phyloP scores from a whole-genome alignment of 1,140 invertebrate genomes.

The Hyles vespertilio region DNA sequence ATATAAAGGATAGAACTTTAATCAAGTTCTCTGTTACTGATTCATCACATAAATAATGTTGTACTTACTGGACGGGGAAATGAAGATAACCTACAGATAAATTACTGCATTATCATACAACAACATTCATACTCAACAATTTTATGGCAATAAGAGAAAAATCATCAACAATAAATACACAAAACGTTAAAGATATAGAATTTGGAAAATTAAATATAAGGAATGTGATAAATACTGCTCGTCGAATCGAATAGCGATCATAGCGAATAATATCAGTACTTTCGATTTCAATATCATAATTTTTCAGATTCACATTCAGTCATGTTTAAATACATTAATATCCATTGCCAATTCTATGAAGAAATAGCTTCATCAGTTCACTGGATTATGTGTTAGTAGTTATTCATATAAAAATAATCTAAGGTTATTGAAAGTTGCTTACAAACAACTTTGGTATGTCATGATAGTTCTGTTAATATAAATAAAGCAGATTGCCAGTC shows the following conservation, averaged over 20 bases:
- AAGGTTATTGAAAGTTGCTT: slow-evolving; percentile 18
- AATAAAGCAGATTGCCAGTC: not conserved
- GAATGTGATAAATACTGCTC: slow-evolving; percentile 26
- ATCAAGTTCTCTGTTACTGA: not conserved
- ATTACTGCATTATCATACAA: not conserved
- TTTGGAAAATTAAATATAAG: slow-evolving; percentile 11
- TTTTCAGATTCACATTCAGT: too few species aligned
- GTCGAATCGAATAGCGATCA: slow-evolving; percentile 1
- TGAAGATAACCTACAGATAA: not conserved
- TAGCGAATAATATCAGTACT: too few species aligned
- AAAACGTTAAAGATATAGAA: slow-evolving; percentile 9
- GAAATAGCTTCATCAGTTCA: too few species aligned
- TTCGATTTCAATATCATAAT: too few species aligned
- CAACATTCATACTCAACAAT: slow-evolving; percentile 18
- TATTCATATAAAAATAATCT: not conserved
- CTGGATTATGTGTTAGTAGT: too few species aligned
- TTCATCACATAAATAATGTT: slow-evolving; percentile 3
- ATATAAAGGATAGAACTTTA: too few species aligned
- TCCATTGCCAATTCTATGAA: too few species aligned
- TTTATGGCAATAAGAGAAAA: slow-evolving; percentile 30
- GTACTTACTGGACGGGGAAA: slow-evolving; percentile 10
- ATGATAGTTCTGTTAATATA: slow-evolving; percentile 11
- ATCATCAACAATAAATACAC: slow-evolving; percentile 19
- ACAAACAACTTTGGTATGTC: slow-evolving; percentile 27
- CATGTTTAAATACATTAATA: too few species aligned